Conservation (phyloP, 2,797 vertebrate genomes). For the Acanthurus lineatus region DNA sequence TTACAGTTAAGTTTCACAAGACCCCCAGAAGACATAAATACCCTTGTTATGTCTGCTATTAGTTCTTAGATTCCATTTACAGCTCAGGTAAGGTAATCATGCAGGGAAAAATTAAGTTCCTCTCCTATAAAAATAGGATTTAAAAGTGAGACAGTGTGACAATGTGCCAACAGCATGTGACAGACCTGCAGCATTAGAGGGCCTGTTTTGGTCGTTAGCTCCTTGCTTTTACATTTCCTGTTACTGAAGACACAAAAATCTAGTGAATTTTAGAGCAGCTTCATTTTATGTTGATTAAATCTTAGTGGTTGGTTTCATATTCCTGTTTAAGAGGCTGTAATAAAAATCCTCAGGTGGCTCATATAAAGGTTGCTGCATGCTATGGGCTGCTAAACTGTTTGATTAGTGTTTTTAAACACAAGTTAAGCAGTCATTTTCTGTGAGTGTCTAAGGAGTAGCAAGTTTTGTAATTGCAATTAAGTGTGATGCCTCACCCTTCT, state of each 20-base stretch:
- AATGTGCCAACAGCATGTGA: constrained; percentile 2
- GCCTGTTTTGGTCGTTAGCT: not conserved
- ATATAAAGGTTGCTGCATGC: not conserved
- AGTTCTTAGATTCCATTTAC: constrained; percentile 35
- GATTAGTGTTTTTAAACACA: not conserved
- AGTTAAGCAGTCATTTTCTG: constrained; percentile 12
- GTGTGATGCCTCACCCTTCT: not conserved
- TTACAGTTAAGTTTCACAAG: constrained; percentile 32
- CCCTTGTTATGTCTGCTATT: constrained; percentile 38
- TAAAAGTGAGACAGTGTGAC: constrained; percentile 10
- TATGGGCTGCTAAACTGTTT: constrained; percentile 3
- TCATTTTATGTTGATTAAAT: not conserved
- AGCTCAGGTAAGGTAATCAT: constrained; percentile 27
- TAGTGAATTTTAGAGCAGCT: not conserved
- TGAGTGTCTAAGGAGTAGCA: not conserved
- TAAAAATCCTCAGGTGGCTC: not conserved
- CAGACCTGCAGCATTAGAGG: not conserved
- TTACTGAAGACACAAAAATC: not conserved
- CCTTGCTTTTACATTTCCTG: not conserved
- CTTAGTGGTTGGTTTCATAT: not conserved
- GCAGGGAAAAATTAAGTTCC: not conserved
- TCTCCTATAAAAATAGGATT: not conserved
- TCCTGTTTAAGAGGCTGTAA: constrained; percentile 16
- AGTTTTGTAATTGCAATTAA: not conserved
- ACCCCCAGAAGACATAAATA: constrained; percentile 40